Evolutionary conservation across 2,888 invertebrate species (phyloP).

Genomic region (Osedax fenrisi): DNA sequence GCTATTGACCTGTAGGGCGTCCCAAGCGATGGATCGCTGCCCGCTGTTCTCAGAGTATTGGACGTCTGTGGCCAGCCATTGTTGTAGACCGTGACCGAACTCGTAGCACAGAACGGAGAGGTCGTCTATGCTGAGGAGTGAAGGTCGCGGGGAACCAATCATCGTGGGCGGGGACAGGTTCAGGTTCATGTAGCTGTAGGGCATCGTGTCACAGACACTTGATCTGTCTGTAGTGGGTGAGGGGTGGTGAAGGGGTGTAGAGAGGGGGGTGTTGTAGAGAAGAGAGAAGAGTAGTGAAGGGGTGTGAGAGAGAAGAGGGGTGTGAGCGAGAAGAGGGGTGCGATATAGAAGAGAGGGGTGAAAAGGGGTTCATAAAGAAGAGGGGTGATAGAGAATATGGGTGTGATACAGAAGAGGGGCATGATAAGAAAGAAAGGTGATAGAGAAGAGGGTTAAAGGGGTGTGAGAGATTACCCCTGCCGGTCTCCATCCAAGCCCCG

Average conservation of each 20-base stretch:
- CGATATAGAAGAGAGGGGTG: too few relatives aligned
- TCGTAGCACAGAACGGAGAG: conserved; percentile 66
- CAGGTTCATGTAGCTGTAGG: conserved; percentile 70
- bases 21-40: conserved; percentile 79
- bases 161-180: conserved; percentile 61
- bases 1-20: conserved; percentile 66
- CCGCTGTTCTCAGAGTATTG: conserved; percentile 75
- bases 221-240: background rate
- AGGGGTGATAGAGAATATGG: too few relatives aligned
- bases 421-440: too few relatives aligned
- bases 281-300: too few relatives aligned
- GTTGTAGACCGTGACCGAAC: conserved; percentile 76
- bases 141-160: conserved; percentile 56
- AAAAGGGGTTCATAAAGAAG: too few relatives aligned
- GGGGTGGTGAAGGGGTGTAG: too few relatives aligned
- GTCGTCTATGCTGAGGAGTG: conserved; percentile 65
- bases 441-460: too few relatives aligned
- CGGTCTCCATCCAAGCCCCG: conserved; percentile 67
- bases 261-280: background rate
- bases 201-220: conserved; percentile 53
- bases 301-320: background rate
- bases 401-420: too few relatives aligned
- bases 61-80: conserved; percentile 64
- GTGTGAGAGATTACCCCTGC: conserved; percentile 56
- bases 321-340: too few relatives aligned